These are phyloP conservation scores for Megaceryle torquata DNA, from an alignment of 2,113 vertebrate species.

Conservation along the genomic window DNA sequence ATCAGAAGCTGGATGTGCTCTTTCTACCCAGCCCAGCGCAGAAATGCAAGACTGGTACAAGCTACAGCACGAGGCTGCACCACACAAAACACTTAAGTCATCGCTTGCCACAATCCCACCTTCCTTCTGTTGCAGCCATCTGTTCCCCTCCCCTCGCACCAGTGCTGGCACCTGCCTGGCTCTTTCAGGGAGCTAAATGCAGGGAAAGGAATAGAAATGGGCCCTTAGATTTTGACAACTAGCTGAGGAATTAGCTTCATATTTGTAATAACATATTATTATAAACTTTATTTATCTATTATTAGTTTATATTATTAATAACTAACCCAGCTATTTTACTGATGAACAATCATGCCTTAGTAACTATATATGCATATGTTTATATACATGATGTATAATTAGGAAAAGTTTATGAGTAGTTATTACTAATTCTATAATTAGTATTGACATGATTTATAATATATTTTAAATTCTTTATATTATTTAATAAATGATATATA, in stretches of 20 bases:
- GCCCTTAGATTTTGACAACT: background rate
- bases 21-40: background rate
- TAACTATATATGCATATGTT: background rate
- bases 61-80: background rate
- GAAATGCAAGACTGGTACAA: background rate
- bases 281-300: background rate
- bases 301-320: background rate
- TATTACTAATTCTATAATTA: background rate
- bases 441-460: background rate
- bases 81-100: background rate
- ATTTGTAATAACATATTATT: background rate
- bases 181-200: background rate
- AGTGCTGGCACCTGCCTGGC: background rate
- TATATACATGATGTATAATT: background rate
- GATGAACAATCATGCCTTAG: background rate
- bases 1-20: background rate
- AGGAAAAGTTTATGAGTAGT: background rate
- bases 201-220: background rate
- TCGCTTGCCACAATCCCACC: background rate
- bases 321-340: background rate
- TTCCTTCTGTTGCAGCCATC: conserved; percentile 21
- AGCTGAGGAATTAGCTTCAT: background rate
- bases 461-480: background rate
- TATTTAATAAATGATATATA: background rate
- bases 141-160: background rate